Percentiles rank a stretch among this genome's conserved stretches.
Conservation (phyloP, 2,888 invertebrate genomes). For the Neoascia interrupta region DNA sequence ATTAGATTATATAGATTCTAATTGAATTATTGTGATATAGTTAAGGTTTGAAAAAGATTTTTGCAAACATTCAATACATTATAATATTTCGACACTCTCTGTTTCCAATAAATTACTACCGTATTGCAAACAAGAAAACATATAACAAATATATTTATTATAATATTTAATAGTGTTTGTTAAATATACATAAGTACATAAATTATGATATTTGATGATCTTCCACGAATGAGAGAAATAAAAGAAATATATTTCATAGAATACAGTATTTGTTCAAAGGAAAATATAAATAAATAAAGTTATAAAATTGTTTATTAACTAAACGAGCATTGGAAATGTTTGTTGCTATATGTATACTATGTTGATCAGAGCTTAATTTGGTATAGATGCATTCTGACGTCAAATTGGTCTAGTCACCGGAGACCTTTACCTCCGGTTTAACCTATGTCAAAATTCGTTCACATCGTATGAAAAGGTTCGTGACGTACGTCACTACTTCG, state of each 20-base stretch:
- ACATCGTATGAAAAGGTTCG: too few relatives aligned
- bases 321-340: too few relatives aligned
- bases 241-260: constrained; percentile 33
- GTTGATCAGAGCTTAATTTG: too few relatives aligned
- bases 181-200: constrained; percentile 42
- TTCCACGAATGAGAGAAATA: constrained; percentile 25
- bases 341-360: too few relatives aligned
- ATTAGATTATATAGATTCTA: constrained; percentile 45
- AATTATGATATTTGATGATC: constrained; percentile 59
- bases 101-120: constrained; percentile 23
- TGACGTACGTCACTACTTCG: too few relatives aligned
- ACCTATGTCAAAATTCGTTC: too few relatives aligned
- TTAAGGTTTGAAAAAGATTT: constrained; percentile 53
- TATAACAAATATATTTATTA: constrained; percentile 51
- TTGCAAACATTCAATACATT: constrained; percentile 13
- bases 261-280: constrained; percentile 45
- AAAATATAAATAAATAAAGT: constrained; percentile 38
- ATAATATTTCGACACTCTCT: constrained; percentile 35
- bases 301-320: constrained; percentile 51
- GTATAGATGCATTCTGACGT: too few relatives aligned
- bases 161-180: constrained; percentile 50
- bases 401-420: too few relatives aligned
- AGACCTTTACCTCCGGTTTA: too few relatives aligned
- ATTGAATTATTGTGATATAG: constrained; percentile 67
- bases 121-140: constrained; percentile 13